Conservation (phyloP, 2,113 vertebrate genomes). For the Sinocyclocheilus anophthalmus region DNA sequence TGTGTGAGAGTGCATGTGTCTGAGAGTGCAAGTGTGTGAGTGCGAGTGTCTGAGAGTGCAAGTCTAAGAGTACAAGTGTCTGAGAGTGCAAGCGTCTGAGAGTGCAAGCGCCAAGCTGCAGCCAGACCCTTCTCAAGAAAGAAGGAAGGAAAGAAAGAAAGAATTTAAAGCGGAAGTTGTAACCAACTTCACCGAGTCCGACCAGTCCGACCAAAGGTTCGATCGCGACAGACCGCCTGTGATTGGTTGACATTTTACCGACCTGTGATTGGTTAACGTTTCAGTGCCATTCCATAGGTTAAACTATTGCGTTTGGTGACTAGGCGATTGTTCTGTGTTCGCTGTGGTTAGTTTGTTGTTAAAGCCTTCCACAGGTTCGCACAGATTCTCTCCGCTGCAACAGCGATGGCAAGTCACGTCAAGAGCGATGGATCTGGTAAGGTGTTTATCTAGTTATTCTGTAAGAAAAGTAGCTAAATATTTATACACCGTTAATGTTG, state of each 20-base stretch:
- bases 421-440: conserved; percentile 3
- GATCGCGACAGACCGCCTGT: not conserved
- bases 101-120: no score
- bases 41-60: no score
- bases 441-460: not conserved
- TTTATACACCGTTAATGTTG: not conserved
- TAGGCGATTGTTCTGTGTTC: no score
- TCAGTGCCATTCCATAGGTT: not conserved
- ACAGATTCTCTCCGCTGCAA: not conserved
- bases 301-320: not conserved
- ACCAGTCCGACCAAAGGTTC: not conserved
- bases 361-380: not conserved
- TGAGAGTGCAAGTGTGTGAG: no score
- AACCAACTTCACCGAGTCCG: not conserved
- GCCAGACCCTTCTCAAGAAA: not conserved
- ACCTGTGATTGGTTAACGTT: not conserved
- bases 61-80: no score
- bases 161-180: not conserved
- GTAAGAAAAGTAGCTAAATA: not conserved
- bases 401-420: not conserved
- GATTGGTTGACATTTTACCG: not conserved
- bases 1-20: no score
- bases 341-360: not conserved
- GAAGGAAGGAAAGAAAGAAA: not conserved
- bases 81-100: no score